Conservation (phyloP, 2,797 vertebrate genomes). For the Pseudochromis fuscus region DNA sequence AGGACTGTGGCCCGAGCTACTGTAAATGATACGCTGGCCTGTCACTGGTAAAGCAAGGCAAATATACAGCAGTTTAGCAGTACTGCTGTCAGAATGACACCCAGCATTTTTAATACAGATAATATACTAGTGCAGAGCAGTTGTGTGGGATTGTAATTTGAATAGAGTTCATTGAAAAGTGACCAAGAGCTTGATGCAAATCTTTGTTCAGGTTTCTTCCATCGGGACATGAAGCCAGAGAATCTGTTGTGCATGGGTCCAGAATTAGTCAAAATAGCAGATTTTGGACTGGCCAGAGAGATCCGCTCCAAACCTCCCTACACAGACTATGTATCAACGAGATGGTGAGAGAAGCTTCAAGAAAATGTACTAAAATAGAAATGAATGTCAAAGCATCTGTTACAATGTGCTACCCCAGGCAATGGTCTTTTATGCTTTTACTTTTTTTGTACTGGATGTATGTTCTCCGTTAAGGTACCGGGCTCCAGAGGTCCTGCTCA, state of each 20-base stretch:
- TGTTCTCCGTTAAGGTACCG: constrained; percentile 89
- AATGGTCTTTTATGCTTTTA: background rate
- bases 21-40: background rate
- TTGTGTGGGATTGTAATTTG: background rate
- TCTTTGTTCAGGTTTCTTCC: constrained; percentile 91
- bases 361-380: background rate
- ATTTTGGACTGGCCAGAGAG: constrained; percentile 98
- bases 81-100: background rate
- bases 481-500: constrained; percentile 94
- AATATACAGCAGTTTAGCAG: constrained; percentile 7
- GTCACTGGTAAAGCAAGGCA: background rate
- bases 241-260: constrained; percentile 98
- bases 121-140: background rate
- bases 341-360: constrained; percentile 87
- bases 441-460: background rate
- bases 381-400: background rate
- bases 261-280: constrained; percentile 98
- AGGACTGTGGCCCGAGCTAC: background rate
- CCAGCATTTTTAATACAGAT: background rate
- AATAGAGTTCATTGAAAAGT: background rate
- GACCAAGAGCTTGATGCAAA: background rate
- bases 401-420: background rate
- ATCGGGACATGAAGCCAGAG: constrained; percentile 99
- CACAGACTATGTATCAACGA: constrained; percentile 97
- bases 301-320: constrained; percentile 97